Base-by-base conservation (phyloP, 2,888 invertebrate species). In the Sphaeridia pumilis region DNA sequence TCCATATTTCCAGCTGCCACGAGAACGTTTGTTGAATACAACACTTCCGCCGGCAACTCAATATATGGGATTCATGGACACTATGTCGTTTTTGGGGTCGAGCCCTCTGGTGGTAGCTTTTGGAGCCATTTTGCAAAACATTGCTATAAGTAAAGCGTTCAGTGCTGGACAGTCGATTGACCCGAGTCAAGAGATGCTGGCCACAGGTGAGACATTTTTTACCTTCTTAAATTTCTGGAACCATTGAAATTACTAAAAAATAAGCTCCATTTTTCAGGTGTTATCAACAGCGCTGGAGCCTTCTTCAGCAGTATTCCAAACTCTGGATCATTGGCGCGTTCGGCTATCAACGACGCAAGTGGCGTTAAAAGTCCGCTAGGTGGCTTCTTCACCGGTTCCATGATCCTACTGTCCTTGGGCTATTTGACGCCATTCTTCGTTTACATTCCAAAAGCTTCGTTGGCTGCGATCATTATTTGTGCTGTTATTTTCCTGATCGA, bases 101-200 rank as follows among this genome's bases (percentile, higher is more conserved):
- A 88, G 90, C 0, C 81, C 93, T 58, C 73, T 86, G 26, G 75
- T 94, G 47, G 82, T 94, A 10, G 92, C 94, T 2, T 78, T 94
- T 27, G 85, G 94, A 60, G 89, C 87, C 0, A 85, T 94, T 1
- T 74, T 94, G 42, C 93, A 94, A 58, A 89, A 92, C 67, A 88
- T 94, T 1, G 94, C 94, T 5, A 94, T 94, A 60, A 90, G 90
- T 4, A 94, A 93, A 72, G 89, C 93, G 26, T 94, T 94, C 69
- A 84, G 93, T 2, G 73, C 74, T 57, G 84, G 82, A 49, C 75
- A 76, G 25, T 75, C 78, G 2, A 77, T 93, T 54, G 85, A 88
- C 70, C 87, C 90, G 1, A 85, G 87, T 4, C 93, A 93, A 72
- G 93, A 94, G 76, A 87, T 93, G 82, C 70, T 89, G 59, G 84